Evolutionary conservation across 2,113 vertebrate species (phyloP).

Genomic region (Megaceryle maxima): DNA sequence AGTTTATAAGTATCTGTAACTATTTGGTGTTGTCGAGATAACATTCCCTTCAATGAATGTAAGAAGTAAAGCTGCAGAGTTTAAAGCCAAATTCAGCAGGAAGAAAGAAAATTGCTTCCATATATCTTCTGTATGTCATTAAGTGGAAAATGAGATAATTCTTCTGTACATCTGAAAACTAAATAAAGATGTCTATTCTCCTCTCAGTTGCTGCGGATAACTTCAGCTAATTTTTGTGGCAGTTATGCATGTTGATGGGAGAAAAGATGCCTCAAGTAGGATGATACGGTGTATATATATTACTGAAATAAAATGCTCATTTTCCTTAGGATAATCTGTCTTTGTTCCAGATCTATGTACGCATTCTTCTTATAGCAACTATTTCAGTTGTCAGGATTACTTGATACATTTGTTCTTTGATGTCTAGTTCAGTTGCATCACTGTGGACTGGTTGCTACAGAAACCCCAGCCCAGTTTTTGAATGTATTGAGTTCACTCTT

Average conservation of each 20-base stretch:
- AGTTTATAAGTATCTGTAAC: slow-evolving; percentile 31
- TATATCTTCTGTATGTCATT: slow-evolving; percentile 64
- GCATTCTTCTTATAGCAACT: slow-evolving; percentile 11
- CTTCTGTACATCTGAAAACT: slow-evolving; percentile 37
- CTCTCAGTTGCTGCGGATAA: slow-evolving; percentile 5
- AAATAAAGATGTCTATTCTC: slow-evolving; percentile 47
- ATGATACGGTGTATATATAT: slow-evolving; percentile 29
- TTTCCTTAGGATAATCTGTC: not conserved
- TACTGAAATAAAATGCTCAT: slow-evolving; percentile 8
- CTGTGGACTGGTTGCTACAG: slow-evolving; percentile 46
- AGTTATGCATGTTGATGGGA: not conserved
- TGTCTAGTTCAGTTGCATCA: slow-evolving; percentile 38
- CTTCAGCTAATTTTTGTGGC: slow-evolving; percentile 50
- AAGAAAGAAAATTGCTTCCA: slow-evolving; percentile 67
- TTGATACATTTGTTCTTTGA: slow-evolving; percentile 50
- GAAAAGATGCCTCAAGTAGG: slow-evolving; percentile 48
- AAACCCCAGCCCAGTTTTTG: slow-evolving; percentile 37
- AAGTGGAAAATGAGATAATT: slow-evolving; percentile 70
- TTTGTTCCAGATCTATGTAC: slow-evolving; percentile 26
- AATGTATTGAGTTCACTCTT: slow-evolving; percentile 3
- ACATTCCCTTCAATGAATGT: slow-evolving; percentile 28
- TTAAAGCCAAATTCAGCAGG: slow-evolving; percentile 63
- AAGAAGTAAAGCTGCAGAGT: slow-evolving; percentile 31
- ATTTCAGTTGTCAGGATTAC: slow-evolving; percentile 38
- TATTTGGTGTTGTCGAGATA: slow-evolving; percentile 26